Evolutionary conservation across 2,797 vertebrate species (phyloP).

Genomic region (Fistularia tabacaria): DNA sequence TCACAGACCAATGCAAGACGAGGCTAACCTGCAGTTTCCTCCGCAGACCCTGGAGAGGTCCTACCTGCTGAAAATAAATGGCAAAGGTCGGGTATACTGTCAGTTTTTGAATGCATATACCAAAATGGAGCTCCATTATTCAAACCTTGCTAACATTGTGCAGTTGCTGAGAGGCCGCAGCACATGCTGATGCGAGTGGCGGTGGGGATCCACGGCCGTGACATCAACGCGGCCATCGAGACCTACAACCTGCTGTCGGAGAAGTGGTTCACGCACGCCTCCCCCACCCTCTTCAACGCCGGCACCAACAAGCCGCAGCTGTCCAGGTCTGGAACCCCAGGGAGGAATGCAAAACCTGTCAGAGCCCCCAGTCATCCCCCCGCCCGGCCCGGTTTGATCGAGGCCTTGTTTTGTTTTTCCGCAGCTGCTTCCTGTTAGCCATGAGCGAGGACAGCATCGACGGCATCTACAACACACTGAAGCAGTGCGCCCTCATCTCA

Average conservation of each 20-base stretch:
- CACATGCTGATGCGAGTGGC: conserved; percentile 97
- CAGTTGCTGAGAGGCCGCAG: conserved; percentile 91
- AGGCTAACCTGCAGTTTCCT: conserved; percentile 11
- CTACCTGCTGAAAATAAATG: conserved; percentile 91
- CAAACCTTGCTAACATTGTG: not conserved
- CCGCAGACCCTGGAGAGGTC: conserved; percentile 89
- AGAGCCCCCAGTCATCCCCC: too few relatives aligned
- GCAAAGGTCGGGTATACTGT: conserved; percentile 73
- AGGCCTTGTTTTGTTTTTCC: conserved; percentile 1
- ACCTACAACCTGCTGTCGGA: conserved; percentile 96
- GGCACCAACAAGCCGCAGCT: conserved; percentile 92
- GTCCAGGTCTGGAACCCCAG: conserved; percentile 69
- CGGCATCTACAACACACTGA: conserved; percentile 93
- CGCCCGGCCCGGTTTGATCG: not conserved
- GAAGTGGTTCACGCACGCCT: conserved; percentile 96
- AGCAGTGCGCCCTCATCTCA: conserved; percentile 93
- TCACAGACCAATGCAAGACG: too few relatives aligned
- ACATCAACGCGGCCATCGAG: conserved; percentile 88
- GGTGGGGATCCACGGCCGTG: conserved; percentile 87
- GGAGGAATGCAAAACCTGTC: not conserved
- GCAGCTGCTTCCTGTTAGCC: conserved; percentile 87
- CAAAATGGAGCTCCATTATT: not conserved
- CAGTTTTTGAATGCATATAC: not conserved
- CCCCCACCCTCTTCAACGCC: conserved; percentile 94
- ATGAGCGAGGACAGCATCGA: conserved; percentile 97